A percentile compares a stretch with the other conserved stretches of the same genome.
Conservation (phyloP, 2,797 vertebrate genomes). For the Gephyroberyx darwinii region DNA sequence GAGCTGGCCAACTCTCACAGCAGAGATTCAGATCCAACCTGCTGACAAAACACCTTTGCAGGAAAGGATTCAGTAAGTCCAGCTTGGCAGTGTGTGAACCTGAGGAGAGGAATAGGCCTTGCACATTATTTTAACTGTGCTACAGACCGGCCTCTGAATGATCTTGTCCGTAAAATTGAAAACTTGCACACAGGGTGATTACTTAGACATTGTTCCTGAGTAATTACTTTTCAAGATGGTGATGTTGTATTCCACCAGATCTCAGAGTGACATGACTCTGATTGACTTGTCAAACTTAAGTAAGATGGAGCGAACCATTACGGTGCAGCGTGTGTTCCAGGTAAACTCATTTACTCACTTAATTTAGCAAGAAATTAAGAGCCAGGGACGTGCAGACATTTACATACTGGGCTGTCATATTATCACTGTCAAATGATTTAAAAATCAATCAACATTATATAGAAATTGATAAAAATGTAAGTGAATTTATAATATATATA, state of each 20-base stretch:
- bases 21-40: background rate
- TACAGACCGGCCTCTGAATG: constrained; percentile 1
- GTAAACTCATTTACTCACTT: constrained; percentile 41
- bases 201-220: constrained; percentile 18
- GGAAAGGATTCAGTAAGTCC: background rate
- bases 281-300: constrained; percentile 15
- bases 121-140: constrained; percentile 18
- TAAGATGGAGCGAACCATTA: constrained; percentile 42
- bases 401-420: constrained; percentile 30
- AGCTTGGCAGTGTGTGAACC: background rate
- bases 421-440: constrained; percentile 17
- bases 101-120: constrained; percentile 15
- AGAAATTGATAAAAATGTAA: constrained; percentile 16
- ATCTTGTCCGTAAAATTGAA: background rate
- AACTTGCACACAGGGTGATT: constrained; percentile 8
- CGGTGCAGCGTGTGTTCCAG: constrained; percentile 23
- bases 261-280: too few relatives aligned
- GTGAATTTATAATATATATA: too few relatives aligned
- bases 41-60: background rate
- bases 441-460: too few relatives aligned
- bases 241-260: too few relatives aligned
- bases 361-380: constrained; percentile 18
- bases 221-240: constrained; percentile 13
- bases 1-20: background rate
- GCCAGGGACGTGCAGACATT: background rate